Percentiles rank a stretch among this genome's conserved stretches.
phyloP scores from a whole-genome alignment of 2,888 invertebrate species.

The Chymomyza procnemis region DNA sequence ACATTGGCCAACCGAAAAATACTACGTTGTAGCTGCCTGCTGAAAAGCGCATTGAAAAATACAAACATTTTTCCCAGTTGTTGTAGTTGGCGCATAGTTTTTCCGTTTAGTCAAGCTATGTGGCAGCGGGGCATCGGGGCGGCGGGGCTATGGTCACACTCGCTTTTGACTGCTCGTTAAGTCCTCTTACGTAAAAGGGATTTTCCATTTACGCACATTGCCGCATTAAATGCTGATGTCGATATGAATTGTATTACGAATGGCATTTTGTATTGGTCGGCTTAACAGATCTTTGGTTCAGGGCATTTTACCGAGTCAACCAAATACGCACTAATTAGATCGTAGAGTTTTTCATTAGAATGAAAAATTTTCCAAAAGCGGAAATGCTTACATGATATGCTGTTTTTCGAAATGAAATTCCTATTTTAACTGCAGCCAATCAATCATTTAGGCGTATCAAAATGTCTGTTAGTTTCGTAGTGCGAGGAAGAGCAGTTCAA shows the following conservation, averaged over 20 bases:
- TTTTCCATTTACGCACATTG: conserved; percentile 49
- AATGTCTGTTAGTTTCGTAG: too few species aligned
- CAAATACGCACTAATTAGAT: conserved; percentile 34
- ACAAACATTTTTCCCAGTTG: conserved; percentile 10
- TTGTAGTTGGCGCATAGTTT: neutral
- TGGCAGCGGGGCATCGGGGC: too few species aligned
- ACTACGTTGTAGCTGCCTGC: neutral
- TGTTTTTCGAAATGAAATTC: neutral
- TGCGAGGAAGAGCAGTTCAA: neutral
- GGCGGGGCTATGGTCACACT: too few species aligned
- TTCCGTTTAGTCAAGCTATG: too few species aligned
- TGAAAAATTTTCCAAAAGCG: too few species aligned
- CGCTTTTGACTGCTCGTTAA: neutral
- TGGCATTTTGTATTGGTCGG: neutral
- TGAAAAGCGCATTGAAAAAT: conserved; percentile 40
- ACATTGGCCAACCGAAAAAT: neutral
- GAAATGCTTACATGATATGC: neutral
- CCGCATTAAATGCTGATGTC: neutral
- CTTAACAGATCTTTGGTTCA: neutral
- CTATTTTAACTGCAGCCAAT: neutral
- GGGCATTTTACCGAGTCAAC: neutral
- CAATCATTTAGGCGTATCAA: neutral
- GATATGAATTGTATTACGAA: too few species aligned
- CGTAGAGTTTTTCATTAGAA: neutral
- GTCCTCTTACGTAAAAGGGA: conserved; percentile 28